A percentile compares a stretch with the other conserved stretches of the same genome.
These are phyloP conservation scores for Streptopelia turtur DNA, from an alignment of 2,797 vertebrate species.

Conservation along the genomic window DNA sequence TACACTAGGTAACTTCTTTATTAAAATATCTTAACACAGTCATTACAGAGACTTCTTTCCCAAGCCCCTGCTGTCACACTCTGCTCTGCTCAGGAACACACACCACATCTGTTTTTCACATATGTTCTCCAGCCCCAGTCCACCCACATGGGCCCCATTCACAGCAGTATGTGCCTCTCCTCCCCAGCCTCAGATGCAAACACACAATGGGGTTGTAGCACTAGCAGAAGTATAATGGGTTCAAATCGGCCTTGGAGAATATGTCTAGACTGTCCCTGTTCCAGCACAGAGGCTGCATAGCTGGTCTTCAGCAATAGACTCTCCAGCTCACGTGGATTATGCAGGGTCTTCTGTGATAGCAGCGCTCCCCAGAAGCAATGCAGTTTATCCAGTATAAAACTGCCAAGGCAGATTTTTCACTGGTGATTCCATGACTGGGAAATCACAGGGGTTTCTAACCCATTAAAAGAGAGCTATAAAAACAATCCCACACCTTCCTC, in stretches of 20 bases:
- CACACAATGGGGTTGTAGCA: background rate
- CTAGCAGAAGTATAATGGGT: background rate
- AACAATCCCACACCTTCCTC: background rate
- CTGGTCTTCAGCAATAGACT: background rate
- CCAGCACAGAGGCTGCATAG: background rate
- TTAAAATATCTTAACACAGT: slow-evolving; percentile 77
- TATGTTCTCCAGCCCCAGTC: slow-evolving; percentile 61
- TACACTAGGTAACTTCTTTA: slow-evolving; percentile 78
- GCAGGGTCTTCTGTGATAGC: background rate
- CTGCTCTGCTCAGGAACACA: slow-evolving; percentile 39
- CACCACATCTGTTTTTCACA: slow-evolving; percentile 75
- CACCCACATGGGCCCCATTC: slow-evolving; percentile 34
- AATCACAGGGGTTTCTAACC: background rate
- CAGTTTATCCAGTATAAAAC: background rate
- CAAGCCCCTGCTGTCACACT: slow-evolving; percentile 75
- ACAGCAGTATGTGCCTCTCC: background rate
- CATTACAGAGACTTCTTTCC: slow-evolving; percentile 74
- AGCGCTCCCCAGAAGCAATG: background rate
- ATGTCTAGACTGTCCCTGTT: background rate
- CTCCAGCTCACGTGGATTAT: rapidly evolving
- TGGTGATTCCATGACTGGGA: background rate
- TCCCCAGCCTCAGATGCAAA: background rate
- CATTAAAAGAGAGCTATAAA: background rate
- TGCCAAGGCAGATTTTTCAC: background rate
- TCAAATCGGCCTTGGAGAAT: background rate